Base-by-base conservation (phyloP, 2,797 vertebrate genomes). In the Coregonus suidteri region DNA sequence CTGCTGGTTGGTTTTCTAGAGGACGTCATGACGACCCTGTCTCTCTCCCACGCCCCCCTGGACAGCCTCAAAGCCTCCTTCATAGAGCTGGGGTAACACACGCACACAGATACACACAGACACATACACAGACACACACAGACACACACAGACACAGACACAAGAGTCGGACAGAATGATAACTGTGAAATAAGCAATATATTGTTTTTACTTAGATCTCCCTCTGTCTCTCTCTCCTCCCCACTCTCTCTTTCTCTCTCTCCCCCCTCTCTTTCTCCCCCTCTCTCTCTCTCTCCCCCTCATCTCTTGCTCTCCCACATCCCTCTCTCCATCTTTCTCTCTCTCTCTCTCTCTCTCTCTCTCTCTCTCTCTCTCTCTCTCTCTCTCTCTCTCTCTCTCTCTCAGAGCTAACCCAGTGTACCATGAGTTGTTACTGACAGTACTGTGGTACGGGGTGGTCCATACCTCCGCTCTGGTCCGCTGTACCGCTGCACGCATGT, bases 11-110 rank as follows among this genome's bases (percentile, higher is more conserved):
- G 98, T 82, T 99, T 99, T 90, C 91, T 99, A 67, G 98, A 99
- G 91, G 98, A 99, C 82, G 97, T 99, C 56, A 98, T 99, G 98
- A 99, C 97, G 16, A 96, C 97, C 75, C 94, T 99, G 73, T 99
- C 98, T 2, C 89, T 99, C 66, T 99, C 98, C 52, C 95, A 99
- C 75, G 98, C 98, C 69, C 95, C 97, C 85, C 95, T 99, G 13
- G 97, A 99, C 84, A 99, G 98, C 91, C 91, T 99, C 75, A 99
- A 99, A 88, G 98, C 98, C 83, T 96, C 98, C 25, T 99, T 99
- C 92, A 96, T 99, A 83, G 98, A 99, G 92, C 92, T 99, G 74
- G 98, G 98, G 98, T 99, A 94, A 95, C 93, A 78, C 20, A 77
- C 53, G 4, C 53, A 16, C 54, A 0, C 52, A 25, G 25, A 25